phyloP scores from a whole-genome alignment of 2,888 invertebrate species.

The Anthophora plumipes region DNA sequence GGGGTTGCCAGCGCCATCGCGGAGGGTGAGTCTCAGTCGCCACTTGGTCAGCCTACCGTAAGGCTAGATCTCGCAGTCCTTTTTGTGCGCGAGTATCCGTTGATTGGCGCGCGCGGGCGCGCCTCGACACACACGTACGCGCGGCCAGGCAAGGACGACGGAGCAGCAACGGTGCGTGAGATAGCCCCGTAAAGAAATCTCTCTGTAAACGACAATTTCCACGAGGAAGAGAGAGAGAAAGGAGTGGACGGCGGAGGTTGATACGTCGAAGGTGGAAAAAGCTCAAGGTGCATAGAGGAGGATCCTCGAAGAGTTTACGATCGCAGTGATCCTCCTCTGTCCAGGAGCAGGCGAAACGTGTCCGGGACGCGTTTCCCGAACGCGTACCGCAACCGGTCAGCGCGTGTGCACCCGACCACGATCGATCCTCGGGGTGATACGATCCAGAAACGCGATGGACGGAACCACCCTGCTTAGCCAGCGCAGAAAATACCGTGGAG shows the following conservation, averaged over 20 bases:
- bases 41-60: conserved; percentile 77
- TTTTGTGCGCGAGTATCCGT: conserved; percentile 32
- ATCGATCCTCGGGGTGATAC: conserved; percentile 71
- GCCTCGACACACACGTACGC: conserved; percentile 11
- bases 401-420: conserved; percentile 70
- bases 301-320: not conserved
- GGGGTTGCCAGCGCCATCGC: conserved; percentile 77
- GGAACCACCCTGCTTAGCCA: conserved; percentile 63
- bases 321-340: not conserved
- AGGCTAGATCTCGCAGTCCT: conserved; percentile 70
- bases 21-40: conserved; percentile 76
- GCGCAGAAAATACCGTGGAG: conserved; percentile 53
- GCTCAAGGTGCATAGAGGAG: not conserved
- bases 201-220: not conserved
- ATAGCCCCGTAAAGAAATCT: not conserved
- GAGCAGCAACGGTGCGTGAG: not conserved
- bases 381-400: conserved; percentile 71
- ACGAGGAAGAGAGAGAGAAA: too few relatives aligned
- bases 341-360: conserved; percentile 23
- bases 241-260: too few relatives aligned
- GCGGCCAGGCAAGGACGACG: not conserved
- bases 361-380: conserved; percentile 34
- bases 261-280: not conserved
- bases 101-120: conserved; percentile 16
- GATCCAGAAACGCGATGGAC: conserved; percentile 73